A percentile compares a stretch with the other conserved stretches of the same genome.
phyloP scores from a whole-genome alignment of 2,888 invertebrate species.

The Nematopogon swammerdamellus region DNA sequence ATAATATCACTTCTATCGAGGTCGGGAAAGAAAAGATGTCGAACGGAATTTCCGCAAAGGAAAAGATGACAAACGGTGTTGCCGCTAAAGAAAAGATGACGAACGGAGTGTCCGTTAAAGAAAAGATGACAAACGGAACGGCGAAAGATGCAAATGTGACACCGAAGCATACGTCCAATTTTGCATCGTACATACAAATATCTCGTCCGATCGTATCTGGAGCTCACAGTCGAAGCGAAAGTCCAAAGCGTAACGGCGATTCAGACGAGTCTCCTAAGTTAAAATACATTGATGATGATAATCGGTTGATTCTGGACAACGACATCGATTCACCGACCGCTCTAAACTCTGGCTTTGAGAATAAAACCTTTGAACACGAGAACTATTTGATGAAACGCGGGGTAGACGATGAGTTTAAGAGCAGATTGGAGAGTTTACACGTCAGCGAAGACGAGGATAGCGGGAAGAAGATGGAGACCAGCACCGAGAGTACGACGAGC shows the following conservation, averaged over 20 bases:
- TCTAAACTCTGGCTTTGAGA: conserved; percentile 38
- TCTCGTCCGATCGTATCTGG: conserved; percentile 48
- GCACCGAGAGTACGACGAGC: conserved; percentile 43
- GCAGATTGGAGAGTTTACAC: conserved; percentile 16
- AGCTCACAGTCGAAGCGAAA: conserved; percentile 17
- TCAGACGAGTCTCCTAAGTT: conserved; percentile 20
- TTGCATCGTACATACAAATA: conserved; percentile 60
- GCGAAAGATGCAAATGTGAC: conserved; percentile 39
- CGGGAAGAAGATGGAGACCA: conserved; percentile 42
- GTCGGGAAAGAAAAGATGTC: conserved; percentile 9
- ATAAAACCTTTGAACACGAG: conserved; percentile 47
- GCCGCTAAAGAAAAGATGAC: conserved; percentile 20
- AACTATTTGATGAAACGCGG: conserved; percentile 43
- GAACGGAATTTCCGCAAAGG: conserved; percentile 9
- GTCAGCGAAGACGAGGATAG: conserved; percentile 19
- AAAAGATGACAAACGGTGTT: conserved; percentile 20
- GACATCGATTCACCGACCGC: conserved; percentile 46
- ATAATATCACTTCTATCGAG: conserved; percentile 8
- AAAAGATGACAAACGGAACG: too few species aligned
- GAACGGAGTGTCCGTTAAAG: conserved; percentile 27
- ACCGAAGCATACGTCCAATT: conserved; percentile 56
- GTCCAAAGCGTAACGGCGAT: conserved; percentile 1
- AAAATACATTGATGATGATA: conserved; percentile 16
- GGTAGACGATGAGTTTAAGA: conserved; percentile 26
- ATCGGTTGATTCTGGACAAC: conserved; percentile 29